Base-by-base conservation (phyloP, 2,888 invertebrate genomes). In the Eremobia ochroleuca region DNA sequence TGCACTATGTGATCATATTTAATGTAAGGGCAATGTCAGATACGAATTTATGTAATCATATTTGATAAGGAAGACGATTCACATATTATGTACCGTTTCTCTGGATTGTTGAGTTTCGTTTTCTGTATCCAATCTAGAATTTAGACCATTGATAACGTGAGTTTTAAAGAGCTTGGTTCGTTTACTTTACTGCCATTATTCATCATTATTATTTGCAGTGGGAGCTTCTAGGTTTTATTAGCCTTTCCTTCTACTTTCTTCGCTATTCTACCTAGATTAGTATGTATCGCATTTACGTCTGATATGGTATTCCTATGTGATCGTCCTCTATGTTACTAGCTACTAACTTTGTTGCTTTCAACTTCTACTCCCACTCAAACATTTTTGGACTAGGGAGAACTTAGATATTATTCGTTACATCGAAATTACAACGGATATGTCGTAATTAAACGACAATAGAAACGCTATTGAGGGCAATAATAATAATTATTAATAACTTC, bases 1-100 rank as follows among this genome's bases (percentile, higher is more conserved):
- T 89, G 82, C 85, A 86, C 85, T 85, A 78, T 84, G 82, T 88
- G 88, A 91, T 91, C 88, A 89, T 87, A 87, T 89, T 89, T 82
- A 86, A 89, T 89, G 85, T 92, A 93, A 94, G 96, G 96, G 94
- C 96, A 96, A 94, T 95, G 96, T 90, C 96, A 96, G 96, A 96
- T 96, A 96, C 84, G 89, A 89, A 89, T 90, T 81, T 83, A 91
- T 92, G 89, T 93, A 92, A 94, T 94, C 94, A 90, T 79, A 79
- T 46, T 76, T 68, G 90, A 93, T 92, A 93, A 92, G 85, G 76
- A 82, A 84, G 85, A 86, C 81, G 90, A 91, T 93, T 93, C 92
- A 94, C 90, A 93, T 86, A 71, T 73, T 86, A 71, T 73, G 79
- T 81, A 64, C 65, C 55, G 72, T 77, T 69, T 65, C 46, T 66